Evolutionary conservation across 2,113 vertebrate species (phyloP).

Genomic region (Pungitius pungitius): DNA sequence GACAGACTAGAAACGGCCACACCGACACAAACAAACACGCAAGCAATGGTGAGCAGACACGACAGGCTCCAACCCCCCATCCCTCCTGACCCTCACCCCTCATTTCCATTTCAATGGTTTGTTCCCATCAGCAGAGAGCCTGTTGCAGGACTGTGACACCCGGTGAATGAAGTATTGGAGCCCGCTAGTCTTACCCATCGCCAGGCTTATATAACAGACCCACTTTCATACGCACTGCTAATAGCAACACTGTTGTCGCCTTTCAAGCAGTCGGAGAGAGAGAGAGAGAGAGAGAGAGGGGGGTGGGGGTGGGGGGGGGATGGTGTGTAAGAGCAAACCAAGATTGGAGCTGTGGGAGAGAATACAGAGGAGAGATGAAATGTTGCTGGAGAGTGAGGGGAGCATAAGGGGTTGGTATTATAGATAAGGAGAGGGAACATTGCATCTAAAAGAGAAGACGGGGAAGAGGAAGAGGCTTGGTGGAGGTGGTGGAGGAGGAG

Average conservation of each 20-base stretch:
- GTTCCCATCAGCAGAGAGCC: constrained; percentile 57
- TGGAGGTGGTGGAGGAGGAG: constrained; percentile 12
- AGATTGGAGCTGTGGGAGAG: constrained; percentile 13
- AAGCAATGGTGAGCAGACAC: constrained; percentile 46
- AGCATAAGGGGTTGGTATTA: constrained; percentile 17
- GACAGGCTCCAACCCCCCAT: constrained; percentile 25
- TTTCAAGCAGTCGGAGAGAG: constrained; percentile 45
- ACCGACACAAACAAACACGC: constrained; percentile 35
- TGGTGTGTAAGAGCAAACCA: constrained; percentile 20
- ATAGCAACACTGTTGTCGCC: constrained; percentile 45
- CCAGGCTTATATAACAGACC: constrained; percentile 71
- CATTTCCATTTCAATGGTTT: constrained; percentile 74
- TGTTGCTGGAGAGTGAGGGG: constrained; percentile 18
- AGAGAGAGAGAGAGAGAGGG: constrained; percentile 36
- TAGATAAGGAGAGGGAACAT: constrained; percentile 1
- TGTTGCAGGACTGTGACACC: constrained; percentile 55
- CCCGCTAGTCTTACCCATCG: constrained; percentile 36
- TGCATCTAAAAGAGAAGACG: constrained; percentile 2
- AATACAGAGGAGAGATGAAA: constrained; percentile 21
- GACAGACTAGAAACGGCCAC: constrained; percentile 33
- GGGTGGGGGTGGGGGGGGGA: constrained; percentile 35
- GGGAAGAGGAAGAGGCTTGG: background rate
- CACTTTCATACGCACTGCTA: constrained; percentile 56
- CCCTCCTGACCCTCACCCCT: constrained; percentile 60
- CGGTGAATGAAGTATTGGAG: constrained; percentile 63